Conservation (phyloP, 2,113 vertebrate species). For the Nycticryphes semicollaris region DNA sequence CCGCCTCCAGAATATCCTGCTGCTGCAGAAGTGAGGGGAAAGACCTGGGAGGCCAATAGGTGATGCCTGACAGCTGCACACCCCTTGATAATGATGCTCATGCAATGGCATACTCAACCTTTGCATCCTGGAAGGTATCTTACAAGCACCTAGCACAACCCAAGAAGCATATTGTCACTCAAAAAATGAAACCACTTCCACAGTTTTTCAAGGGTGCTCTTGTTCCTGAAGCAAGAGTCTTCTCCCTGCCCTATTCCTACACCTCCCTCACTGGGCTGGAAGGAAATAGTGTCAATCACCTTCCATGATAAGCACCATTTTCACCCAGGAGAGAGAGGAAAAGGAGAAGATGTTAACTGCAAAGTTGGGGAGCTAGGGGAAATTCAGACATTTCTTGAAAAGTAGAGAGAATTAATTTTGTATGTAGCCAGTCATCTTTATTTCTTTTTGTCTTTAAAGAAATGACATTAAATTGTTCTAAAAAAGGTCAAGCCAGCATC, state of each 20-base stretch:
- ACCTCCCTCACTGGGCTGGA: not conserved
- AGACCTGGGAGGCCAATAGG: not conserved
- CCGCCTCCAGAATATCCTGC: accelerated
- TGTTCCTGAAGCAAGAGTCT: not conserved
- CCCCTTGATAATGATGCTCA: not conserved
- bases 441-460: not conserved
- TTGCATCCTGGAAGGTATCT: not conserved
- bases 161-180: accelerated
- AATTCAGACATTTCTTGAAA: not conserved
- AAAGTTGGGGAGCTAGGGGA: not conserved
- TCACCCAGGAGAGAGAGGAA: not conserved
- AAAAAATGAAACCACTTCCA: not conserved
- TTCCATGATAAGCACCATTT: not conserved
- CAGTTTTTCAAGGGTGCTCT: not conserved
- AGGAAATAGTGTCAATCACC: not conserved
- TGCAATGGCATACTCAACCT: not conserved
- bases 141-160: not conserved
- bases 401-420: not conserved
- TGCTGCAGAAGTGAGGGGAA: not conserved
- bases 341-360: not conserved
- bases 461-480: not conserved
- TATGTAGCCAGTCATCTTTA: not conserved
- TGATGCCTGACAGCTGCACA: not conserved
- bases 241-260: not conserved
- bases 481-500: not conserved